A percentile compares a stretch with the other conserved stretches of the same genome.
Conservation (phyloP, 1,140 invertebrate species). For the Euglossa dilemma region DNA sequence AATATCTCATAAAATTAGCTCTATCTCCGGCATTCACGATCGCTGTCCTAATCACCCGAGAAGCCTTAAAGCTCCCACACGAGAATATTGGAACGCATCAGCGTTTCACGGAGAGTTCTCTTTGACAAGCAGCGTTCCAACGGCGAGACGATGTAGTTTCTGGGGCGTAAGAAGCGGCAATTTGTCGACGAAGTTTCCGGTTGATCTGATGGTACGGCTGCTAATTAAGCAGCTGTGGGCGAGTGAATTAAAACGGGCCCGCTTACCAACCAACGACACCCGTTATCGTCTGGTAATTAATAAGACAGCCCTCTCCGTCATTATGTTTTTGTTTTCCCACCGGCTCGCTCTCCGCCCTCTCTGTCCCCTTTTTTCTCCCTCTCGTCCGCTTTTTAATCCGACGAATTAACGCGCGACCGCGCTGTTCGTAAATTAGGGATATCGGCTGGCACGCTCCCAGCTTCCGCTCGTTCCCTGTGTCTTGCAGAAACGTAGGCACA, state of each 20-base stretch:
- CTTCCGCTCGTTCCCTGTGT: background rate
- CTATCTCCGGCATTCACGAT: background rate
- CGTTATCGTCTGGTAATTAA: constrained; percentile 43
- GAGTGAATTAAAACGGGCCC: constrained; percentile 45
- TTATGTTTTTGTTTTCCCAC: constrained; percentile 20
- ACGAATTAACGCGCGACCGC: constrained; percentile 24
- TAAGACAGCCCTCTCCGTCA: constrained; percentile 5
- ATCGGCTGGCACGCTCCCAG: constrained; percentile 23
- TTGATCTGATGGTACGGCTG: constrained; percentile 40
- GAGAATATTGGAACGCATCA: background rate
- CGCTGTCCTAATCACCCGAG: background rate
- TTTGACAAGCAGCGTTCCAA: background rate
- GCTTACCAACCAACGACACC: constrained; percentile 35
- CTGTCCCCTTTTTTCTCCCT: too few species aligned
- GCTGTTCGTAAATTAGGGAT: background rate
- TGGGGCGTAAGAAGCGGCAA: constrained; percentile 27
- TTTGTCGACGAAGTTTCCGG: constrained; percentile 44
- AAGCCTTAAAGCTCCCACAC: too few species aligned
- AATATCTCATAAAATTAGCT: background rate
- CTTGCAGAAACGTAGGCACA: background rate
- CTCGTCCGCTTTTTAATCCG: background rate
- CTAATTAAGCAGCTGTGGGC: constrained; percentile 45
- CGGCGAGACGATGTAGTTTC: constrained; percentile 14
- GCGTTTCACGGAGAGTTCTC: background rate
- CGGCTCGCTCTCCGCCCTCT: background rate